Evolutionary conservation across 2,888 invertebrate genomes (phyloP).

Genomic region (Cephonodes hylas): DNA sequence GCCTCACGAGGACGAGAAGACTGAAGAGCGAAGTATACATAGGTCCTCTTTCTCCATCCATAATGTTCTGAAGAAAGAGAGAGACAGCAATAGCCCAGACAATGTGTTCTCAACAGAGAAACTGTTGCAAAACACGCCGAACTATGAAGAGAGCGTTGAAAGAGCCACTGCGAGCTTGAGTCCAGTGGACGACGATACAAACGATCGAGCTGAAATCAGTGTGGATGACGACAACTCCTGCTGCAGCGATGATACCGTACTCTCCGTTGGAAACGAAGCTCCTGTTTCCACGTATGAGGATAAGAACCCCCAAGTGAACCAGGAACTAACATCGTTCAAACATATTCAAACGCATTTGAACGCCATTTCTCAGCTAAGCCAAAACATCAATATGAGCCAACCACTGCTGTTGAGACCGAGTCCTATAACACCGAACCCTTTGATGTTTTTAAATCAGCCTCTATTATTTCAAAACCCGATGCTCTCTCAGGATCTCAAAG

Average conservation of each 20-base stretch:
- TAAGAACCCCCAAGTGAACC: constrained; percentile 48
- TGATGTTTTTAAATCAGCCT: constrained; percentile 75
- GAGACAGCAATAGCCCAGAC: constrained; percentile 70
- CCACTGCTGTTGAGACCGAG: constrained; percentile 69
- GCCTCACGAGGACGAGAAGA: constrained; percentile 65
- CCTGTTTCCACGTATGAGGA: constrained; percentile 68
- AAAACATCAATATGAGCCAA: constrained; percentile 69
- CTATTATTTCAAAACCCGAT: constrained; percentile 68
- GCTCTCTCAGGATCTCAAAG: constrained; percentile 64
- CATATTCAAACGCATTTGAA: constrained; percentile 86
- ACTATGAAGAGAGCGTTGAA: constrained; percentile 40
- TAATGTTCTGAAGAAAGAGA: constrained; percentile 74
- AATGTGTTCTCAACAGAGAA: constrained; percentile 77
- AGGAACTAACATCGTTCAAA: constrained; percentile 80
- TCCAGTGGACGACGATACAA: constrained; percentile 60
- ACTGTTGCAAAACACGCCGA: constrained; percentile 69
- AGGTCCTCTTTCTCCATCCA: constrained; percentile 75
- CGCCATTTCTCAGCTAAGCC: constrained; percentile 84
- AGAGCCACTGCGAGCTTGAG: constrained; percentile 58
- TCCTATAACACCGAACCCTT: constrained; percentile 74
- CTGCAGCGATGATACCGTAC: constrained; percentile 88
- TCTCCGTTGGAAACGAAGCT: constrained; percentile 90
- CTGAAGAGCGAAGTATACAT: constrained; percentile 55
- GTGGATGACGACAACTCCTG: constrained; percentile 83
- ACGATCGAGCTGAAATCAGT: constrained; percentile 66